Evolutionary conservation across 2,113 vertebrate species (phyloP).

Genomic region (Microcebus griseorufus): DNA sequence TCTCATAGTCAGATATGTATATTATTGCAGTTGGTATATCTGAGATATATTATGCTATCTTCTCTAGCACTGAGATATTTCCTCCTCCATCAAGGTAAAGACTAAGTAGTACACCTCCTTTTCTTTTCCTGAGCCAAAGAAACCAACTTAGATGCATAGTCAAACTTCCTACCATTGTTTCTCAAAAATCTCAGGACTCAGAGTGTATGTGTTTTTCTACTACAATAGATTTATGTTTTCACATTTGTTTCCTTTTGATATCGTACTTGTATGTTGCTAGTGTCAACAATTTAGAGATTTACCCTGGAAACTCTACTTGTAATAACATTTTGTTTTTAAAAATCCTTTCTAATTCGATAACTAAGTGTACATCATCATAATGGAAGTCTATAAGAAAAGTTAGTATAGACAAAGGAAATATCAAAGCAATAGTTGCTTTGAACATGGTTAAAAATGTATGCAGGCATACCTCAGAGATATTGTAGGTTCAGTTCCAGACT

Average conservation of each 20-base stretch:
- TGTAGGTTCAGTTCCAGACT: neutral
- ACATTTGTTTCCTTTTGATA: slow-evolving; percentile 6
- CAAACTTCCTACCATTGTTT: neutral
- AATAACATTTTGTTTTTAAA: neutral
- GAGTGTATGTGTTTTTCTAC: neutral
- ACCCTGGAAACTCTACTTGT: neutral
- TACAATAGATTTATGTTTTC: neutral
- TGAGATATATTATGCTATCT: neutral
- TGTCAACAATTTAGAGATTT: neutral
- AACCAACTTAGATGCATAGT: neutral
- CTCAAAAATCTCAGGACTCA: neutral
- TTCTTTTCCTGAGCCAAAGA: neutral
- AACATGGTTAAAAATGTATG: neutral
- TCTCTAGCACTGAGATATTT: neutral
- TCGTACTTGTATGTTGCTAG: neutral
- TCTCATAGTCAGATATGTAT: neutral
- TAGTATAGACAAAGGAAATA: neutral
- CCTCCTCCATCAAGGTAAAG: neutral
- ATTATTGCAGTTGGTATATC: neutral
- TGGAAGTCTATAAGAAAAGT: neutral
- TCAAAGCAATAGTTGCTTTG: neutral
- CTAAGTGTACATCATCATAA: neutral
- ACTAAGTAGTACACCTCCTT: neutral
- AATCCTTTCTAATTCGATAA: neutral
- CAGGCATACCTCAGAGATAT: neutral